Percentiles rank a stretch among this genome's conserved stretches.
Evolutionary conservation across 2,888 invertebrate genomes (phyloP).

Genomic region (Temnothorax rugatulus): DNA sequence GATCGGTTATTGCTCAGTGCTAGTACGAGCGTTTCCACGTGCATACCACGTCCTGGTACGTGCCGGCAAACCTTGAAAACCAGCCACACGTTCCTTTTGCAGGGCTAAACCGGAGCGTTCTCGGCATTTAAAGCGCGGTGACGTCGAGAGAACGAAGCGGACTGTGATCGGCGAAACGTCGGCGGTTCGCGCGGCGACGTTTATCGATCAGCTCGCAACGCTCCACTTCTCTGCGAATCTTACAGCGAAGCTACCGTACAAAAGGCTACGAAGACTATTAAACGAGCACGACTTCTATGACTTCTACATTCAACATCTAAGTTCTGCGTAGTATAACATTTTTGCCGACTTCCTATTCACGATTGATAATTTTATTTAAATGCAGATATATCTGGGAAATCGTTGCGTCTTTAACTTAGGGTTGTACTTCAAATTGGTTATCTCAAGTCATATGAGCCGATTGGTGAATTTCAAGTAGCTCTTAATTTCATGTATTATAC

Average conservation of each 20-base stretch:
- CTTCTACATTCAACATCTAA: background rate
- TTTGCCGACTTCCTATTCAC: background rate
- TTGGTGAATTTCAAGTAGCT: conserved; percentile 7
- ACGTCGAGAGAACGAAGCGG: background rate
- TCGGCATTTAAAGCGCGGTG: conserved; percentile 59
- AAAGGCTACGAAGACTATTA: background rate
- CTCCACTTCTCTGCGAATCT: conserved; percentile 11
- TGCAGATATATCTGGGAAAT: background rate
- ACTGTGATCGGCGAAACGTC: conserved; percentile 51
- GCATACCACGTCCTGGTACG: conserved; percentile 75
- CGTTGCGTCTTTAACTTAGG: background rate
- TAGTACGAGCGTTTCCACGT: conserved; percentile 65
- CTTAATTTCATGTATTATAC: background rate
- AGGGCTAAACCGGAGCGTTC: conserved; percentile 70
- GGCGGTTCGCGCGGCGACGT: background rate
- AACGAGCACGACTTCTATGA: background rate
- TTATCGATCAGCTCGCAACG: conserved; percentile 23
- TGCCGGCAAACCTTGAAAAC: conserved; percentile 73
- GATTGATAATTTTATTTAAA: background rate
- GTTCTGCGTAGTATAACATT: background rate
- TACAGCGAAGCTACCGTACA: background rate
- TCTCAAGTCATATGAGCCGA: background rate
- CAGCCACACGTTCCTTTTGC: conserved; percentile 70
- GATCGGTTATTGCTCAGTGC: conserved; percentile 68
- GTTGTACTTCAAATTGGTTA: background rate